Evolutionary conservation across 2,888 invertebrate species (phyloP), one percentile per base, ranked within the genome.

Genomic region (Mythimna impura): DNA sequence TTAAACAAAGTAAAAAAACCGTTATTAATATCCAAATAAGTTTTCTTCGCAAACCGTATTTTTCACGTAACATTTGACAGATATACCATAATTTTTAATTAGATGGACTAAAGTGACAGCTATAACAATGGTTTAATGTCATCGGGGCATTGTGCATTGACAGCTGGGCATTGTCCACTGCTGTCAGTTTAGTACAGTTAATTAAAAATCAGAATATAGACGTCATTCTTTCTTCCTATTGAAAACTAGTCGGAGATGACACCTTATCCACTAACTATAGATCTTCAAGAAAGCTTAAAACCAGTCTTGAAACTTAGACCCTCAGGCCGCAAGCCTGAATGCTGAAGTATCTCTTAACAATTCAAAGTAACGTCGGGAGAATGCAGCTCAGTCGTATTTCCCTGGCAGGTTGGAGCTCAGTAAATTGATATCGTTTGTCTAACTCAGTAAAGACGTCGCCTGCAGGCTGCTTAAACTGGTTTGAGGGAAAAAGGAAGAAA

Each of bases 401-500:
- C 52, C 52, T 25, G 52, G 17, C 14, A 54, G 17, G n/a, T 43
- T 14, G 7, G 20, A 40, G 54, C 54, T 58, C 7, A 40, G 63
- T 64, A 72, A 71, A 78, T 71, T 71, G 76, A 78, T 63, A 78
- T 63, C 72, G 57, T 78, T 78, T 66, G 30, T 57, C 65, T 78
- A 71, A 71, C 78, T 78, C 43, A 22, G 50, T 77, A 47, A 78
- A 47, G 64, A 70, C 3, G 47, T 47, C 22, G 47, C 30, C 40
- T 58, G 25, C 30, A 20, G 25, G 25, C 47, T 54, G 66, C 14
- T 20, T 62, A 47, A 66, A 71, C 43, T 58, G 55, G 66, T 54
- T 63, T 22, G 30, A 12, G 14, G 65, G 20, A 55, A 12, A n/a
- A 43, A 34, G 43, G 20, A 17, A 50, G 14, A 60, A 68, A 25